Conservation (phyloP, 1,140 invertebrate species). For the Alviniconcha marisindica region DNA sequence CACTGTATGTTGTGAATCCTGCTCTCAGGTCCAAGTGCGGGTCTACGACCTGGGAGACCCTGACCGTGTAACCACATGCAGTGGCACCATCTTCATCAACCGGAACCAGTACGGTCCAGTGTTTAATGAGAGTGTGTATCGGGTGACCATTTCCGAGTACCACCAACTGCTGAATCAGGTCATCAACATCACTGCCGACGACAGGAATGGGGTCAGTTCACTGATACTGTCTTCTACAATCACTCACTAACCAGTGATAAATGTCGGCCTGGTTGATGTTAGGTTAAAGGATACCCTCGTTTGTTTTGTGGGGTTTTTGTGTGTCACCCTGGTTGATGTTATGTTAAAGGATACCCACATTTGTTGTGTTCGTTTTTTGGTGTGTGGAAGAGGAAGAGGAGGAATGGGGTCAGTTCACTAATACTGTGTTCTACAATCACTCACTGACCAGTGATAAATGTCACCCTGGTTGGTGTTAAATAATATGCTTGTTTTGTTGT, state of each 20-base stretch:
- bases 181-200: slow-evolving; percentile 56
- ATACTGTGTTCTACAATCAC: too few species aligned
- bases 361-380: not conserved
- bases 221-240: too few species aligned
- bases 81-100: slow-evolving; percentile 18
- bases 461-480: too few species aligned
- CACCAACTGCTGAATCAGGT: slow-evolving; percentile 46
- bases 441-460: too few species aligned
- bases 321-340: too few species aligned
- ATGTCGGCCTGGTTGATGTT: too few species aligned
- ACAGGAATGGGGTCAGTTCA: slow-evolving; percentile 60
- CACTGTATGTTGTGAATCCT: too few species aligned
- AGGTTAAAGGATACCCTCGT: not conserved
- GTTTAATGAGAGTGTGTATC: slow-evolving; percentile 43
- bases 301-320: not conserved
- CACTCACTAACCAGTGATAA: too few species aligned
- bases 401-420: too few species aligned
- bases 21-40: slow-evolving; percentile 59
- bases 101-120: slow-evolving; percentile 55
- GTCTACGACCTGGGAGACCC: slow-evolving; percentile 50
- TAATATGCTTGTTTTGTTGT: too few species aligned
- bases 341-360: not conserved
- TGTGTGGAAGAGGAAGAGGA: not conserved
- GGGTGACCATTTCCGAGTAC: slow-evolving; percentile 55
- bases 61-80: not conserved